phyloP scores from a whole-genome alignment of 2,113 vertebrate species.

The Ictalurus furcatus region DNA sequence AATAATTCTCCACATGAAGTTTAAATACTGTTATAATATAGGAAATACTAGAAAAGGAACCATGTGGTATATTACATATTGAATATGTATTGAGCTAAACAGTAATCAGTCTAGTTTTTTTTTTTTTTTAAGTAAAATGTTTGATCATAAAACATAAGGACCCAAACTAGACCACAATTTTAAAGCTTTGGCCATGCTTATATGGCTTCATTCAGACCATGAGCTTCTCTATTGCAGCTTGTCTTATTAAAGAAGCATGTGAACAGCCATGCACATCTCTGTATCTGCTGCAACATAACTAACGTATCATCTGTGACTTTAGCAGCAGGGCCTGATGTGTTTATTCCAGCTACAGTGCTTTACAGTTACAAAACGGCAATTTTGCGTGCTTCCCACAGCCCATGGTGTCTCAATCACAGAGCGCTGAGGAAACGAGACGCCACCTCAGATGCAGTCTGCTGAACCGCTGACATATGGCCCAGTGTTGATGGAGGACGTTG shows the following conservation, averaged over 20 bases:
- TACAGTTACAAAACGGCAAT: conserved; percentile 40
- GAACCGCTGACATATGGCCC: conserved; percentile 53
- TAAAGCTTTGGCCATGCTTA: neutral
- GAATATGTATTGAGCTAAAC: neutral
- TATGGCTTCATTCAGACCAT: neutral
- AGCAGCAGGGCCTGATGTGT: neutral
- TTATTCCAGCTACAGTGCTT: neutral
- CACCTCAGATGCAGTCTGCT: conserved; percentile 46
- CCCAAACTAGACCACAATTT: neutral
- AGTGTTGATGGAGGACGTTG: conserved; percentile 46
- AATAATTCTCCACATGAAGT: neutral
- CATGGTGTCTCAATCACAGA: conserved; percentile 48
- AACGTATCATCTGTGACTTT: conserved; percentile 25
- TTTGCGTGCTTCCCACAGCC: conserved; percentile 16
- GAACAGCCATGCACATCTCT: neutral
- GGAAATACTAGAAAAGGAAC: neutral
- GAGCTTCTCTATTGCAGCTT: neutral
- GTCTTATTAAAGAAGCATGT: conserved; percentile 18
- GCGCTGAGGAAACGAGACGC: conserved; percentile 20
- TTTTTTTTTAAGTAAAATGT: neutral
- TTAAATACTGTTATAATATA: neutral
- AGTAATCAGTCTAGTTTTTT: neutral
- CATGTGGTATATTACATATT: neutral
- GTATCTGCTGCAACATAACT: conserved; percentile 20
- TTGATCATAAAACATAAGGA: neutral